Evolutionary conservation across 2,113 vertebrate species (phyloP), one percentile per base, ranked within the genome.

Genomic region (Burhinus bistriatus): DNA sequence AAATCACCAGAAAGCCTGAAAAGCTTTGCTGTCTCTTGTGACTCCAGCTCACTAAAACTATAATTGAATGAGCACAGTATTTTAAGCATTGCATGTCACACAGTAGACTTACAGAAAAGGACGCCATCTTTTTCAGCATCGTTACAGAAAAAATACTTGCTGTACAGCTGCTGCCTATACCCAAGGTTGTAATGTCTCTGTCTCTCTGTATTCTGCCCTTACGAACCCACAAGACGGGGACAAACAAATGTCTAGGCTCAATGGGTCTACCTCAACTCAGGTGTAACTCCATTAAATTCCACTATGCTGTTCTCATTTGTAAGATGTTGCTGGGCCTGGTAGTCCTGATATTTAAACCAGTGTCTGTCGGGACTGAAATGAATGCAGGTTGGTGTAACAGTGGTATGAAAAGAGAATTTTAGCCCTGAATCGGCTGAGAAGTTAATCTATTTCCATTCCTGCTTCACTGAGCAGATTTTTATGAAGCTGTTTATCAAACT

Each of bases 1-100:
- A 97, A 96, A 93, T 96, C 96, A 93, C 93, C 97, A 91, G 57
- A 32, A 49, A 97, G 90, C 96, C 93, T 90, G 96, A 95, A 96
- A 97, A 96, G 77, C 95, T 85, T 88, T 96, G 64, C 95, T 68
- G 54, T 87, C 85, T 91, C 95, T 95, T 93, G 88, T 76, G 94
- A 93, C 85, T 97, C 78, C 83, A 81, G 95, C 84, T 88, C 89
- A 95, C 96, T 95, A 95, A 91, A 95, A 91, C 89, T 82, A 16
- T 97, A 95, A 97, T 57, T 93, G 96, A 97, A 97, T 91, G 81
- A 94, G 85, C 89, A 93, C 70, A 68, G 76, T 94, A 88, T 95
- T 95, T 87, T 90, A 96, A 95, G 95, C 82, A 40, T 62, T 80
- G 85, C 6, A 15, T 71, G 69, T 93, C 89, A 91, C 54, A 89